These are phyloP conservation scores for Argya squamiceps DNA, from an alignment of 2,797 vertebrate species.

Conservation along the genomic window DNA sequence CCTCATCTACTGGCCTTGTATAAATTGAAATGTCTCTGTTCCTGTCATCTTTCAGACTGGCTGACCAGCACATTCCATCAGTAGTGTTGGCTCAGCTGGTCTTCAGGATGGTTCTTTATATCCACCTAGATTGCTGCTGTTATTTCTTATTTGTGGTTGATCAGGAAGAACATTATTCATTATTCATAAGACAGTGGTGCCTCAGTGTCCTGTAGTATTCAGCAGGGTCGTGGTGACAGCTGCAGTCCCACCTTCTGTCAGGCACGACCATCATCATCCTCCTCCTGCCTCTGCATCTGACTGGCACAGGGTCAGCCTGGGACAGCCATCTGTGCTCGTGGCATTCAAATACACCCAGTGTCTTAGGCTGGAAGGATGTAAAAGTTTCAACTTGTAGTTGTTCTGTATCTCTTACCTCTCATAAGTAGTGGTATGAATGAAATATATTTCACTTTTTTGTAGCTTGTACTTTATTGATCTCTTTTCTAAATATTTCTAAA, in stretches of 20 bases:
- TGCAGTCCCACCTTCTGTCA: neutral
- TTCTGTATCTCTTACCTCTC: neutral
- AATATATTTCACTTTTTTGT: neutral
- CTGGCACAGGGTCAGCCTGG: neutral
- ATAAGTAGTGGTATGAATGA: neutral
- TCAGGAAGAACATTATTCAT: neutral
- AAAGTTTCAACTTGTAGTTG: neutral
- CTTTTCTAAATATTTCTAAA: neutral
- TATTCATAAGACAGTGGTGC: too few species aligned
- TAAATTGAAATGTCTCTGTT: neutral
- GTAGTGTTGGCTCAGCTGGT: neutral
- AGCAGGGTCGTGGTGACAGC: neutral
- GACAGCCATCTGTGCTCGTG: fast-evolving
- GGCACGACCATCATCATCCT: neutral
- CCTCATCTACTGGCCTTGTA: neutral
- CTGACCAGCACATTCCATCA: neutral
- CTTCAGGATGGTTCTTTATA: neutral
- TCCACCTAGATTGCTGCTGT: fast-evolving
- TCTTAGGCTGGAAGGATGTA: neutral
- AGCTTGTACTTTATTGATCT: neutral
- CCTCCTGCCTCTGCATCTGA: neutral
- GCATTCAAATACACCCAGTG: neutral
- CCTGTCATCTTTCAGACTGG: neutral
- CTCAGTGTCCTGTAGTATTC: neutral
- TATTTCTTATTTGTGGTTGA: neutral